Evolutionary conservation across 2,797 vertebrate genomes (phyloP).

Genomic region (Mionectes olivaceus): DNA sequence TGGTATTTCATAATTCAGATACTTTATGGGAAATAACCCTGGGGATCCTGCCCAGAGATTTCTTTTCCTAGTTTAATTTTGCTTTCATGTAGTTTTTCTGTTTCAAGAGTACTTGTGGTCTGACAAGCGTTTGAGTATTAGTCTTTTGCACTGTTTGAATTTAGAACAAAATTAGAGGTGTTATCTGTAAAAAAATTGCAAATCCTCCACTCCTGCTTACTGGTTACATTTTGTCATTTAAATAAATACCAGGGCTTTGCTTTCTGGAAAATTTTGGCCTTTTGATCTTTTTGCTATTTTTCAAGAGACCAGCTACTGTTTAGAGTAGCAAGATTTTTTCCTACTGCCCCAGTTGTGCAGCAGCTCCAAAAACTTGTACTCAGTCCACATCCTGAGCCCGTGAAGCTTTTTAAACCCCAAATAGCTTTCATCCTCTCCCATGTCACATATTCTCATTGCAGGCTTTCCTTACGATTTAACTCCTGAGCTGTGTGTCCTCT

Average conservation of each 20-base stretch:
- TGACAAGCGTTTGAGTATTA: not conserved
- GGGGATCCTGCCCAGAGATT: not conserved
- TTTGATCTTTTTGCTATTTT: not conserved
- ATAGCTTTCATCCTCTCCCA: not conserved
- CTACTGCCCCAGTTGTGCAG: not conserved
- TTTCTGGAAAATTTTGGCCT: not conserved
- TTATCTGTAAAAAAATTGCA: not conserved
- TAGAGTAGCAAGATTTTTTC: not conserved
- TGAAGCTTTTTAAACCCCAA: not conserved
- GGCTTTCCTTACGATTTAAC: not conserved
- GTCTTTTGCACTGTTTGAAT: not conserved
- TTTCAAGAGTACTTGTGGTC: not conserved
- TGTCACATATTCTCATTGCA: too few relatives aligned
- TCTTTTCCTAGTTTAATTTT: not conserved
- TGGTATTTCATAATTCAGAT: not conserved
- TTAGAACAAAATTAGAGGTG: not conserved
- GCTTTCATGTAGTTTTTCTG: not conserved
- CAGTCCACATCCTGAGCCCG: not conserved
- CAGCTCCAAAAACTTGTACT: not conserved
- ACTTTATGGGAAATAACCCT: not conserved
- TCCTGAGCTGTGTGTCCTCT: not conserved
- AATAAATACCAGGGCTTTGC: not conserved
- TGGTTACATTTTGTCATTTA: not conserved
- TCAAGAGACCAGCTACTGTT: not conserved
- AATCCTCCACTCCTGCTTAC: not conserved